These are phyloP conservation scores for Sipha flava DNA, from an alignment of 1,140 invertebrate genomes.

Conservation along the genomic window DNA sequence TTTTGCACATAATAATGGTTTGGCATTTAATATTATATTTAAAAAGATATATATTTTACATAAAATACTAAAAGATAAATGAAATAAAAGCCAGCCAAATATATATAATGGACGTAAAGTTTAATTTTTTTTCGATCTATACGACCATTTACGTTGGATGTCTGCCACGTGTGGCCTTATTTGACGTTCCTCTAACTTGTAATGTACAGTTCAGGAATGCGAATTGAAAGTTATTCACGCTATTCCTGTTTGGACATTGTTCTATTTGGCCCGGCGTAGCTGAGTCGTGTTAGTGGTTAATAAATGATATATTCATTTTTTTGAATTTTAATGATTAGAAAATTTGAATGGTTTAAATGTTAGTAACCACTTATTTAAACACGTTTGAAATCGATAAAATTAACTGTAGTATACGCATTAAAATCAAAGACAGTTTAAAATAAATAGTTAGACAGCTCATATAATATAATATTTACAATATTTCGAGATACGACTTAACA, in stretches of 20 bases:
- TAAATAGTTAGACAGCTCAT: too few relatives aligned
- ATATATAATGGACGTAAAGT: neutral
- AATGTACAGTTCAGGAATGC: constrained; percentile 23
- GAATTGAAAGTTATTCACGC: constrained; percentile 5
- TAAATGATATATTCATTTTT: neutral
- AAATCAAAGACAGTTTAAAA: too few relatives aligned
- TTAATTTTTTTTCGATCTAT: neutral
- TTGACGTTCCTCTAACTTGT: constrained; percentile 14
- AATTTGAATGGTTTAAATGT: too few relatives aligned
- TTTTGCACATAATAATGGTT: too few relatives aligned
- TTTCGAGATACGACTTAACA: too few relatives aligned
- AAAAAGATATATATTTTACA: neutral
- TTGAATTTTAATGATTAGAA: too few relatives aligned
- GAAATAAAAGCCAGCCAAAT: neutral
- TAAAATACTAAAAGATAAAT: neutral
- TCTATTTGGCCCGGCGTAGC: constrained; percentile 11
- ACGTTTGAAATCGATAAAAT: too few relatives aligned
- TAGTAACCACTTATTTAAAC: too few relatives aligned
- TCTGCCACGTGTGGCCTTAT: neutral
- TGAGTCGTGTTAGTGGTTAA: neutral
- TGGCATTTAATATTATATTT: too few relatives aligned
- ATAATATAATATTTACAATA: too few relatives aligned
- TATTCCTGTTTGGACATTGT: neutral
- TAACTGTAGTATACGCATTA: too few relatives aligned
- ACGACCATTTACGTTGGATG: neutral